Percentiles rank a stretch among this genome's conserved stretches.
Conservation (phyloP, 2,888 invertebrate genomes). For the Labia minor region DNA sequence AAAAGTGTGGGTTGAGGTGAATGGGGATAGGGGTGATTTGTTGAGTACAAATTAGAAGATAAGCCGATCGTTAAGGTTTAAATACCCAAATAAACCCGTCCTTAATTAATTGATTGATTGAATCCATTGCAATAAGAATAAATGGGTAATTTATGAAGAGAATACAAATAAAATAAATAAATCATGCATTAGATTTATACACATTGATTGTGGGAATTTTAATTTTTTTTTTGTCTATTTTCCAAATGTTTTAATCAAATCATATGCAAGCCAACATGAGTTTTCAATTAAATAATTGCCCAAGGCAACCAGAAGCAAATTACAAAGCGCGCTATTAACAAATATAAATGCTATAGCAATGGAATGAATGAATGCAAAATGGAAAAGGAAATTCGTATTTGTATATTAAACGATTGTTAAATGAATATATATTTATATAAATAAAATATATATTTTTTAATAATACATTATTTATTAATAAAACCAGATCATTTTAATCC, state of each 20-base stretch:
- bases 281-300: conserved; percentile 1
- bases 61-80: conserved; percentile 2
- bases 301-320: not conserved
- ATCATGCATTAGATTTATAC: not conserved
- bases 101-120: not conserved
- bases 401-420: too few species aligned
- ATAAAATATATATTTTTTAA: too few species aligned
- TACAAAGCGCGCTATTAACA: too few species aligned
- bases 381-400: too few species aligned
- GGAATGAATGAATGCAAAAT: too few species aligned
- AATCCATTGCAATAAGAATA: not conserved
- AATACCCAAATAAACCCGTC: not conserved
- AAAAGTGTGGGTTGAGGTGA: not conserved
- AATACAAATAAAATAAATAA: not conserved
- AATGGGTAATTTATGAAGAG: not conserved
- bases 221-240: not conserved
- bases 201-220: not conserved
- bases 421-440: too few species aligned
- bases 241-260: not conserved
- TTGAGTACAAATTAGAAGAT: not conserved
- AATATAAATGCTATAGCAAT: too few species aligned
- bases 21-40: not conserved
- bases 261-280: not conserved
- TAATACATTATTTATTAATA: too few species aligned
- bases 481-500: too few species aligned